phyloP scores from a whole-genome alignment of 2,113 vertebrate genomes.

The Sinocyclocheilus rhinocerous region DNA sequence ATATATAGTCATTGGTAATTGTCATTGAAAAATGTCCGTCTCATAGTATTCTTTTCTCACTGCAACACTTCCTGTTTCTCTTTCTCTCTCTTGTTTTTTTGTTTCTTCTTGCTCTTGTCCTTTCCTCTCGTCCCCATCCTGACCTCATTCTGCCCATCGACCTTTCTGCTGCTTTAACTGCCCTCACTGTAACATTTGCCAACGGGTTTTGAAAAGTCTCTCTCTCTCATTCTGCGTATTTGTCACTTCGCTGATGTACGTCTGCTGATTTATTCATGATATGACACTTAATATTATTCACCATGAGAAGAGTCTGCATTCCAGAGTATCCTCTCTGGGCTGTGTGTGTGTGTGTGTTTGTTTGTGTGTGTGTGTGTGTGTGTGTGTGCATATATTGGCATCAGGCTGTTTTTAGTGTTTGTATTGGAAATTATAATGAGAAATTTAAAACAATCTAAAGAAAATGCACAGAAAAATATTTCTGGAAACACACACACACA shows the following conservation, averaged over 20 bases:
- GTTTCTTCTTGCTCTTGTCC: not conserved
- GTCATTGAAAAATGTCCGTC: not conserved
- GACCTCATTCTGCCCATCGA: slow-evolving; percentile 43
- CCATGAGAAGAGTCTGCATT: slow-evolving; percentile 75
- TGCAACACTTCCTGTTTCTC: not conserved
- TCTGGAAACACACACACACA: too few relatives aligned
- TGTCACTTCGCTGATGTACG: slow-evolving; percentile 73
- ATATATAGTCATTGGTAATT: not conserved
- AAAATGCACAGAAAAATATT: too few relatives aligned
- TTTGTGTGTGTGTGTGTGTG: slow-evolving; percentile 45
- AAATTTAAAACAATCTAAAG: not conserved
- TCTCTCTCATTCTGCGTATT: slow-evolving; percentile 66
- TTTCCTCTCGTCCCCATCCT: slow-evolving; percentile 24
- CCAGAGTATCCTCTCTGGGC: slow-evolving; percentile 74
- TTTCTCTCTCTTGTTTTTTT: not conserved
- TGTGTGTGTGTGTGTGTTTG: slow-evolving; percentile 44
- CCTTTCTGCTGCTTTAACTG: slow-evolving; percentile 55
- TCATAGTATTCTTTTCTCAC: not conserved
- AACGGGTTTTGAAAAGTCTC: slow-evolving; percentile 41
- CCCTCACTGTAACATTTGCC: slow-evolving; percentile 29
- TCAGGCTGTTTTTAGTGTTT: not conserved
- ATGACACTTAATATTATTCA: slow-evolving; percentile 79
- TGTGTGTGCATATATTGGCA: slow-evolving; percentile 29
- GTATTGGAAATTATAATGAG: not conserved
- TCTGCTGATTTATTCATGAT: slow-evolving; percentile 80